These are phyloP conservation scores for Ruditapes philippinarum DNA, from an alignment of 1,140 invertebrate genomes.

Conservation along the genomic window DNA sequence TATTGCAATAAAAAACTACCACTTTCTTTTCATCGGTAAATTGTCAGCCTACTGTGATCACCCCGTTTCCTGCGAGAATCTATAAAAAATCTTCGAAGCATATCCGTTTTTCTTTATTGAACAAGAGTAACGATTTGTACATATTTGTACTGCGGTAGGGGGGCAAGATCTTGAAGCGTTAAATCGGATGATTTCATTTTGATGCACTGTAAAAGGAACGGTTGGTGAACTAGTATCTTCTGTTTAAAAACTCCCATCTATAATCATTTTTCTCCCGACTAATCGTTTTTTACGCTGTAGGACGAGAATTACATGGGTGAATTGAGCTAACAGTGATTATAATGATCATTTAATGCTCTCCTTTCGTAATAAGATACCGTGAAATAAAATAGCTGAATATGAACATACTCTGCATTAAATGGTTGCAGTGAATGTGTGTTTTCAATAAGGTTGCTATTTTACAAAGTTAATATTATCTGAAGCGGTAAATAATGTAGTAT, in stretches of 20 bases:
- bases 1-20: not conserved
- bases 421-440: no score
- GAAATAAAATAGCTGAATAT: not conserved
- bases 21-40: not conserved
- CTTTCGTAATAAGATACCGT: not conserved
- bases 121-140: not conserved
- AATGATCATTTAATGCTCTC: not conserved
- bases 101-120: conserved; percentile 1
- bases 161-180: not conserved
- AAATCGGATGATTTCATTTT: not conserved
- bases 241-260: not conserved
- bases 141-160: conserved; percentile 11
- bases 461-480: no score
- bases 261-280: no score
- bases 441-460: no score
- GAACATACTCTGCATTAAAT: not conserved
- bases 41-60: not conserved
- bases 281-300: not conserved
- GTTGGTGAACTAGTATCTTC: not conserved
- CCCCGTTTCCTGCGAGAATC: not conserved
- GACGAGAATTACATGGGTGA: not conserved
- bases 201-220: not conserved
- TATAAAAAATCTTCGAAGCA: not conserved
- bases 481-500: no score
- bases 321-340: not conserved